phyloP scores from a whole-genome alignment of 2,888 invertebrate species.

The Harpalus rufipes region DNA sequence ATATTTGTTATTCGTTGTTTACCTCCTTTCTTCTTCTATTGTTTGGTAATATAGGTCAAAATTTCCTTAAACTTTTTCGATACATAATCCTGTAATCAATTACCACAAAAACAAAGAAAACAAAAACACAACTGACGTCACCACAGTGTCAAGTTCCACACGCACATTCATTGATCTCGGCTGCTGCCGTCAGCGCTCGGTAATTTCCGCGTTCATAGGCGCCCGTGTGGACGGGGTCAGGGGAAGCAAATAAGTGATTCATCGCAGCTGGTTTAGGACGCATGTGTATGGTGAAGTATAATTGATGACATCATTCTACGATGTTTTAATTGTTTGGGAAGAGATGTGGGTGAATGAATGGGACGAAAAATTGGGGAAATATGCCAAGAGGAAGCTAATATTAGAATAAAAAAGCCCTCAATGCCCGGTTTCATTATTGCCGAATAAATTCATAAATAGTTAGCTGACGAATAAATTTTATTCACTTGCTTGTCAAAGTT shows the following conservation, averaged over 20 bases:
- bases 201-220: conserved; percentile 12
- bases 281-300: conserved; percentile 40
- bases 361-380: background rate
- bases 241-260: conserved; percentile 48
- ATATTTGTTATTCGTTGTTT: background rate
- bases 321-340: conserved; percentile 5
- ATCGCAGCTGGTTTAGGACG: conserved; percentile 38
- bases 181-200: background rate
- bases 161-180: conserved; percentile 40
- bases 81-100: conserved; percentile 14
- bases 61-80: conserved; percentile 14
- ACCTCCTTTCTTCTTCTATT: background rate
- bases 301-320: conserved; percentile 58
- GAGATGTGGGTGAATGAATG: conserved; percentile 1
- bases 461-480: no score
- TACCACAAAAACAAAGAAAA: conserved; percentile 34
- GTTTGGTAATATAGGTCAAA: conserved; percentile 5
- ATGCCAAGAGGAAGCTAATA: background rate
- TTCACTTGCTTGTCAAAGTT: no score
- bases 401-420: no score
- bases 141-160: conserved; percentile 44
- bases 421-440: no score
- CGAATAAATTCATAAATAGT: no score
- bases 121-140: conserved; percentile 35
- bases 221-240: background rate